These are phyloP conservation scores for Odontomachus brunneus DNA, from an alignment of 1,140 invertebrate species.

Conservation along the genomic window DNA sequence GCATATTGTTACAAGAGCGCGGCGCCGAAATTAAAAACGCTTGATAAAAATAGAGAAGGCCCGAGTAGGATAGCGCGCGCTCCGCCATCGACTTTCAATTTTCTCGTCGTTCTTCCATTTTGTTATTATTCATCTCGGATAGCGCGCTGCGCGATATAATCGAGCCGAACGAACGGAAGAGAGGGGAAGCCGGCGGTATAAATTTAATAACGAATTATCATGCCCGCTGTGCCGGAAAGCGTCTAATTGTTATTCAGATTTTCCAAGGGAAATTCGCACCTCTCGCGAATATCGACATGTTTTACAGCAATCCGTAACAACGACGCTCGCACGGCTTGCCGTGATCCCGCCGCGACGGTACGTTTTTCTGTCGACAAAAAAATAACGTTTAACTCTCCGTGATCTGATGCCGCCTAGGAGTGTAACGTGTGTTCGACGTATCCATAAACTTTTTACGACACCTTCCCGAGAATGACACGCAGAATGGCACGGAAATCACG, in stretches of 20 bases:
- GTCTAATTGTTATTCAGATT: no score
- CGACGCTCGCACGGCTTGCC: neutral
- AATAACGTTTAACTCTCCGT: conserved; percentile 39
- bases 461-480: neutral
- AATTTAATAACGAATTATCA: neutral
- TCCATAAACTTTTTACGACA: conserved; percentile 49
- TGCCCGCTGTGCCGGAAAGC: no score
- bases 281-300: no score
- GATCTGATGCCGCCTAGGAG: conserved; percentile 18
- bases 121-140: conserved; percentile 19
- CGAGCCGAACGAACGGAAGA: no score
- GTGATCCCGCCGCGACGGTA: conserved; percentile 19
- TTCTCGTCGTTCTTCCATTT: neutral
- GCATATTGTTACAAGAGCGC: conserved; percentile 1
- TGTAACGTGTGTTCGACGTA: conserved; percentile 21
- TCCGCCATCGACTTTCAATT: conserved; percentile 18
- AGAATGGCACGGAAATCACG: conserved; percentile 45
- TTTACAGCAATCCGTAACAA: neutral
- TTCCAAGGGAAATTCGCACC: no score
- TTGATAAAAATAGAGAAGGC: conserved; percentile 17
- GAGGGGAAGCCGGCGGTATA: neutral
- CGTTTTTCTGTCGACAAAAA: conserved; percentile 26
- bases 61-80: neutral
- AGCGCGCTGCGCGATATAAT: neutral
- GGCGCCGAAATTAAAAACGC: conserved; percentile 12